Conservation (phyloP, 1,140 invertebrate genomes). For the Lycorma delicatula region DNA sequence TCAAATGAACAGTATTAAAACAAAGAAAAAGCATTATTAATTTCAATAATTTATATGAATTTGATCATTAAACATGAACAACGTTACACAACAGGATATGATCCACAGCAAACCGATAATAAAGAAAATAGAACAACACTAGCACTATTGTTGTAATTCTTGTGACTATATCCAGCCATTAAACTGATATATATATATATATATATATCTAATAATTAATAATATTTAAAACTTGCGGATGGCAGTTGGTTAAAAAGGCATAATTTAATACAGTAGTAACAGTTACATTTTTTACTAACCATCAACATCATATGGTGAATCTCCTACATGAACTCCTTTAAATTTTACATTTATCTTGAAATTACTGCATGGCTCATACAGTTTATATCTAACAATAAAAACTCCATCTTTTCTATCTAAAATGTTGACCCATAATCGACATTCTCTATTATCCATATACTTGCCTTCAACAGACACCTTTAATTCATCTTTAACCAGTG, state of each 20-base stretch:
- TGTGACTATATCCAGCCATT: no score
- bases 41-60: no score
- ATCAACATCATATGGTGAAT: constrained; percentile 56
- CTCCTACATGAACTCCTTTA: constrained; percentile 52
- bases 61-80: no score
- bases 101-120: no score
- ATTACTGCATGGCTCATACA: constrained; percentile 63
- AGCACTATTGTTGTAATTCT: no score
- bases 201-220: no score
- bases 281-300: constrained; percentile 42
- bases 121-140: no score
- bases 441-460: constrained; percentile 42
- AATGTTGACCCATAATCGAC: constrained; percentile 63
- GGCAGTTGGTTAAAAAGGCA: constrained; percentile 24
- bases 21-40: no score
- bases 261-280: constrained; percentile 14
- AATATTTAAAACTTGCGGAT: no score
- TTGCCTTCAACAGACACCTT: constrained; percentile 46
- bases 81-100: no score
- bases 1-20: no score
- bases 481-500: constrained; percentile 31
- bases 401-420: constrained; percentile 77
- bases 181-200: no score
- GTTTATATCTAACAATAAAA: constrained; percentile 75
- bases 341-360: constrained; percentile 62